Evolutionary conservation across 2,113 vertebrate genomes (phyloP).

Genomic region (Prionailurus bengalensis): DNA sequence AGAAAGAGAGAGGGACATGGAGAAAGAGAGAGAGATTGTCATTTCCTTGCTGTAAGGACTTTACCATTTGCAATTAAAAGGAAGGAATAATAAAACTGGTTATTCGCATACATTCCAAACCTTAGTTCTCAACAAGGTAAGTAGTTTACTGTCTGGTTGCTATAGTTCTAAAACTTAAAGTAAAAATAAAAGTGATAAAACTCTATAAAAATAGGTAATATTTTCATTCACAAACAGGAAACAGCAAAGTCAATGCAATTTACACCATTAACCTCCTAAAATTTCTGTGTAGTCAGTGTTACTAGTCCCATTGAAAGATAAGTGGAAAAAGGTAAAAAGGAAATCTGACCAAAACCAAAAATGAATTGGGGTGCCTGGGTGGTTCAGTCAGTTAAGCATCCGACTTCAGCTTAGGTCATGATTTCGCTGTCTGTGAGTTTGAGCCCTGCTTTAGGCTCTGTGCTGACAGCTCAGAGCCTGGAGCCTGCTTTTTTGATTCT

Average conservation of each 20-base stretch:
- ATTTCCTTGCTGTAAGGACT: not conserved
- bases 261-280: not conserved
- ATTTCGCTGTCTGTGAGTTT: no score
- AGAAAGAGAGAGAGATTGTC: not conserved
- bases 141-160: not conserved
- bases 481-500: no score
- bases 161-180: conserved; percentile 32
- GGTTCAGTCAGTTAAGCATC: no score
- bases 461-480: no score
- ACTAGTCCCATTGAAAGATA: not conserved
- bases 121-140: not conserved
- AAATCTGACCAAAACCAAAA: conserved; percentile 43
- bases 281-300: not conserved
- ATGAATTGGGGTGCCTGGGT: not conserved
- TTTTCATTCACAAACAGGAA: conserved; percentile 32
- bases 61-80: not conserved
- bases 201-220: not conserved
- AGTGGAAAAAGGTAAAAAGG: not conserved
- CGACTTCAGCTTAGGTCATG: no score
- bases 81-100: not conserved
- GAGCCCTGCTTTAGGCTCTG: no score
- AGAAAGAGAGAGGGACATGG: not conserved
- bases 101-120: not conserved
- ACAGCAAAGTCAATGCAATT: not conserved
- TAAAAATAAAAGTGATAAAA: not conserved